Percentiles rank a stretch among this genome's conserved stretches.
These are phyloP conservation scores for Eufriesea mexicana DNA, from an alignment of 1,140 invertebrate genomes.

Conservation along the genomic window DNA sequence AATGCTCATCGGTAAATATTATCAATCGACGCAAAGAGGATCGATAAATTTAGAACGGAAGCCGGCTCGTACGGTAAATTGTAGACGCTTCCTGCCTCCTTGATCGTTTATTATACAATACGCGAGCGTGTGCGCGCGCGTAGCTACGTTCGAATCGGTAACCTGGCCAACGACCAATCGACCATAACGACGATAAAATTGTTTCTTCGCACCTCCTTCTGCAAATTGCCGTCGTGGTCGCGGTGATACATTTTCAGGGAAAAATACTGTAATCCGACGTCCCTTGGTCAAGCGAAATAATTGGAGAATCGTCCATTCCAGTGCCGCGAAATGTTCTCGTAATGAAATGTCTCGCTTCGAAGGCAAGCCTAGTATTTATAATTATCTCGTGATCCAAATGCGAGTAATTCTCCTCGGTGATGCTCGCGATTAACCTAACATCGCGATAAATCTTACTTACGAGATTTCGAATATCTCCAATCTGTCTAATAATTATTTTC, in stretches of 20 bases:
- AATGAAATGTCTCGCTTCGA: neutral
- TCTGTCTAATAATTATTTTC: no score
- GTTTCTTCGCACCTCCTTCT: constrained; percentile 10
- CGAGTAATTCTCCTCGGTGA: no score
- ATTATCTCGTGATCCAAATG: no score
- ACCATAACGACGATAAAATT: neutral
- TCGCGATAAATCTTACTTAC: no score
- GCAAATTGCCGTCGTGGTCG: neutral
- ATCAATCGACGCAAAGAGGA: neutral
- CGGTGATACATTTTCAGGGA: no score
- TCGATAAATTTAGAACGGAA: constrained; percentile 35
- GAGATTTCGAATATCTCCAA: no score
- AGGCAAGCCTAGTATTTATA: no score
- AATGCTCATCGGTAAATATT: constrained; percentile 27
- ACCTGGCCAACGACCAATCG: neutral
- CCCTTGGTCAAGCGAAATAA: neutral
- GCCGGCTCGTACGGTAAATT: neutral
- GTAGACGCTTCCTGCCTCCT: constrained; percentile 1
- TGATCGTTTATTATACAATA: constrained; percentile 23
- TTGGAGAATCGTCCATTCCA: neutral
- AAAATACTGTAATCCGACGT: neutral
- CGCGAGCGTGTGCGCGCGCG: neutral
- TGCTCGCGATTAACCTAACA: no score
- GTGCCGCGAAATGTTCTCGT: neutral
- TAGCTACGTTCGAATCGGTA: neutral